Evolutionary conservation across 2,113 vertebrate genomes (phyloP).

Genomic region (Entomyzon cyanotis): DNA sequence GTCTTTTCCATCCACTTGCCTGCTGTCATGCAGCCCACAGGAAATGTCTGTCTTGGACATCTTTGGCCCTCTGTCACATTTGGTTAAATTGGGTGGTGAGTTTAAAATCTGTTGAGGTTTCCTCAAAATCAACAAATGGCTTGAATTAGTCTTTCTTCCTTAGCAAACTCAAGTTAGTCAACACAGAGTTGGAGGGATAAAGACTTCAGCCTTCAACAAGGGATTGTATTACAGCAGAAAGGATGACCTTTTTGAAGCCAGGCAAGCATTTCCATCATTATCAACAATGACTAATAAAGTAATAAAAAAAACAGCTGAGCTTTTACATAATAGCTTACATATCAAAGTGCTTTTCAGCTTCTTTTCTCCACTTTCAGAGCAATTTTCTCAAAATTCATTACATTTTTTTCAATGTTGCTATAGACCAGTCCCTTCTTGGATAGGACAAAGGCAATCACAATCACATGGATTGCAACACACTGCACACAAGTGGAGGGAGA

Average conservation of each 20-base stretch:
- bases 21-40: neutral
- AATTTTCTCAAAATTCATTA: neutral
- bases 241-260: neutral
- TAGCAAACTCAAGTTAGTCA: neutral
- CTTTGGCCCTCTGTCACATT: neutral
- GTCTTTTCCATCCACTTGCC: neutral
- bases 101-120: neutral
- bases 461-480: neutral
- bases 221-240: neutral
- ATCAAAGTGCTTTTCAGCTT: neutral
- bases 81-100: neutral
- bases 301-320: neutral
- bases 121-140: neutral
- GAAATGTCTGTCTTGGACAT: neutral
- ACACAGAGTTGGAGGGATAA: neutral
- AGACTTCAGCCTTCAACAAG: neutral
- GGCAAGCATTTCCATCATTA: slow-evolving; percentile 6
- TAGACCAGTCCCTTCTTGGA: neutral
- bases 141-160: neutral
- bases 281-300: slow-evolving; percentile 25
- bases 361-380: neutral
- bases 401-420: neutral
- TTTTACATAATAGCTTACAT: neutral
- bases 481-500: neutral
- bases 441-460: neutral